Percentiles rank a stretch among this genome's conserved stretches.
Evolutionary conservation across 1,140 invertebrate species (phyloP).

Genomic region (Dreissena rostriformis): DNA sequence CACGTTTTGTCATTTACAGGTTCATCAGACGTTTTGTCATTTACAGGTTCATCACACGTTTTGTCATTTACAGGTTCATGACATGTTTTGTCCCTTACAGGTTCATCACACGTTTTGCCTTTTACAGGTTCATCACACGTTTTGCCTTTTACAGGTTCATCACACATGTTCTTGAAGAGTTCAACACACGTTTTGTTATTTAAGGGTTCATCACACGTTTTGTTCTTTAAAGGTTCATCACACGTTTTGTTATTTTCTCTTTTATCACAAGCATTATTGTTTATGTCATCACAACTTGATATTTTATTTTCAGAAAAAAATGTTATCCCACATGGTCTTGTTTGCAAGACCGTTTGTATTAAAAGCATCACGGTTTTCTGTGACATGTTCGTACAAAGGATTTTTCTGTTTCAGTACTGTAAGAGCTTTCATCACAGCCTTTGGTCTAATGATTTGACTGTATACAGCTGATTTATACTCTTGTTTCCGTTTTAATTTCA

Average conservation of each 20-base stretch:
- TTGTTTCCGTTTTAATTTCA: conserved; percentile 21
- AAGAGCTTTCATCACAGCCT: background rate
- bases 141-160: background rate
- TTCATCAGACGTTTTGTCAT: too few relatives aligned
- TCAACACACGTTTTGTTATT: background rate
- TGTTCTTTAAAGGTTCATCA: conserved; percentile 6
- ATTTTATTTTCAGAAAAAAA: background rate
- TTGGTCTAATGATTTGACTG: conserved; percentile 16
- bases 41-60: too few relatives aligned
- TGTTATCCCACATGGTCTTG: background rate
- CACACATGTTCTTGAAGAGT: too few relatives aligned
- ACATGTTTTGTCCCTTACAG: background rate
- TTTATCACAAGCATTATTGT: background rate
- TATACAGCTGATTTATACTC: conserved; percentile 20
- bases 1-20: too few relatives aligned
- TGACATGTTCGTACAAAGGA: background rate
- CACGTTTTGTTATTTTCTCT: background rate
- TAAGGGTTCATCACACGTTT: background rate
- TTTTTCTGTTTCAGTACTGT: conserved; percentile 4
- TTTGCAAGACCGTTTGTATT: background rate
- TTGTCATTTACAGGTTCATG: background rate
- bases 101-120: background rate
- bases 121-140: background rate
- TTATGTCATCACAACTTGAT: background rate
- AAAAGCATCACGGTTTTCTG: background rate